Conservation (phyloP, 2,888 invertebrate genomes). For the Nemapogon koenigi region DNA sequence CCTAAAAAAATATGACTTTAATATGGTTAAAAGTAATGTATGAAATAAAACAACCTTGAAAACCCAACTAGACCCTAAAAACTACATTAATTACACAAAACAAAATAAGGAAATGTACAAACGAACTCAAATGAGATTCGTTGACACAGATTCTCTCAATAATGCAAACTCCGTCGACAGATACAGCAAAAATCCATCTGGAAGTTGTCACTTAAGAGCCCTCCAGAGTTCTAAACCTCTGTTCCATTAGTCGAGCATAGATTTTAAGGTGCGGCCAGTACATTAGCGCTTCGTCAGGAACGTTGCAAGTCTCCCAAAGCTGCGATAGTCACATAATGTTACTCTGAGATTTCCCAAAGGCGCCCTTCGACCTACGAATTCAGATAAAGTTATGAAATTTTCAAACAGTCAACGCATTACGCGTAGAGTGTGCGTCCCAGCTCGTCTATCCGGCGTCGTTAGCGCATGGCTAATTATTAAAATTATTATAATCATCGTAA, state of each 20-base stretch:
- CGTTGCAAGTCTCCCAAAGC: constrained; percentile 25
- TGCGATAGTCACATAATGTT: constrained; percentile 50
- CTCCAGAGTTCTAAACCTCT: constrained; percentile 33
- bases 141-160: constrained; percentile 8
- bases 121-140: not conserved
- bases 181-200: constrained; percentile 63
- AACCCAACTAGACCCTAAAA: no score
- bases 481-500: constrained; percentile 17
- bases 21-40: no score
- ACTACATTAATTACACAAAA: no score
- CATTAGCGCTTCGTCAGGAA: constrained; percentile 48
- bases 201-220: constrained; percentile 58
- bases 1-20: no score
- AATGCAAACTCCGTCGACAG: constrained; percentile 17
- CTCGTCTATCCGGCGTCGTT: constrained; percentile 7
- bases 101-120: not conserved
- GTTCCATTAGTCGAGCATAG: constrained; percentile 10
- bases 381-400: constrained; percentile 63
- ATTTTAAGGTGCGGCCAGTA: constrained; percentile 20
- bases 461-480: constrained; percentile 43
- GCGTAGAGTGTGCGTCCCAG: constrained; percentile 22
- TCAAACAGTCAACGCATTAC: constrained; percentile 59
- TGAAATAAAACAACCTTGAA: no score
- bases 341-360: constrained; percentile 57
- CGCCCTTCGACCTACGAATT: constrained; percentile 53